phyloP scores from a whole-genome alignment of 2,113 vertebrate species.

The Corythoichthys haematopterus region DNA sequence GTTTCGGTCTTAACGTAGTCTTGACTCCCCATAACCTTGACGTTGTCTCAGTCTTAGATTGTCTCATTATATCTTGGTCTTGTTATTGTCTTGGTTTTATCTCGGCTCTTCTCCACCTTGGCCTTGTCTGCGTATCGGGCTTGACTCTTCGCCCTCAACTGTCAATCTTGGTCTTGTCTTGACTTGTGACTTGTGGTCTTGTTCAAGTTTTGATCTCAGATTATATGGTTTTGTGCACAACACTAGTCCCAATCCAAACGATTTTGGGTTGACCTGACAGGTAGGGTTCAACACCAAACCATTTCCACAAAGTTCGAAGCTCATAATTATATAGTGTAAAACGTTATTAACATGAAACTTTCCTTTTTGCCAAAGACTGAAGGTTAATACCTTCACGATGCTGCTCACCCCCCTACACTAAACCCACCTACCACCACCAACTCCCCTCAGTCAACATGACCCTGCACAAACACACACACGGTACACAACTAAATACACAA shows the following conservation, averaged over 20 bases:
- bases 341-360: slow-evolving; percentile 5
- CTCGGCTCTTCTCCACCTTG: too few species aligned
- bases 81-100: too few species aligned
- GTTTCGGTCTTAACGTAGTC: too few species aligned
- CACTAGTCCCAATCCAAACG: not conserved
- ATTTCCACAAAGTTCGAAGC: not conserved
- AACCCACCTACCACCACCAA: not conserved
- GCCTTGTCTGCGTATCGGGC: too few species aligned
- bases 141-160: too few species aligned
- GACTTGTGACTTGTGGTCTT: too few species aligned
- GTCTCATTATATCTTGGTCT: too few species aligned
- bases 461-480: slow-evolving; percentile 19
- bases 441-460: slow-evolving; percentile 31
- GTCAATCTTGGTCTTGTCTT: too few species aligned
- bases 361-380: slow-evolving; percentile 36
- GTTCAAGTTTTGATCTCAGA: too few species aligned
- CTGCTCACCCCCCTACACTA: slow-evolving; percentile 19
- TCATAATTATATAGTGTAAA: not conserved
- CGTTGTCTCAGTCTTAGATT: too few species aligned
- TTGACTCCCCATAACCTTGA: too few species aligned
- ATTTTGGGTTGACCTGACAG: not conserved
- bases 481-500: slow-evolving; percentile 46
- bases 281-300: not conserved
- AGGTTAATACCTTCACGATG: slow-evolving; percentile 47
- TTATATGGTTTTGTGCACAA: not conserved